Percentiles rank a stretch among this genome's conserved stretches.
phyloP scores from a whole-genome alignment of 2,797 vertebrate genomes.

The Megaceryle alcyon region DNA sequence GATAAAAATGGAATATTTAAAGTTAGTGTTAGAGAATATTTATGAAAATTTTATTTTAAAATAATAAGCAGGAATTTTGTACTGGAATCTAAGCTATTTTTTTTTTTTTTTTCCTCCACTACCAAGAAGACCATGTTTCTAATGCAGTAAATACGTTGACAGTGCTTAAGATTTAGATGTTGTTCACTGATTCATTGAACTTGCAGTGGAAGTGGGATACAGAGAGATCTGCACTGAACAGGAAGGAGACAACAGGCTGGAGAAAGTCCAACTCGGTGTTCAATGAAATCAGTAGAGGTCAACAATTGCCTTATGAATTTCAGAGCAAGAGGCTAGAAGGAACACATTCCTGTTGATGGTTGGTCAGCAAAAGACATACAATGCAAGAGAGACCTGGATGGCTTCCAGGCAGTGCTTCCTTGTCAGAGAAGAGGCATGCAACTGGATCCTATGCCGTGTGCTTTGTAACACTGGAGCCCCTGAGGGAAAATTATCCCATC shows the following conservation, averaged over 20 bases:
- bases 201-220: neutral
- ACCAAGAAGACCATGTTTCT: neutral
- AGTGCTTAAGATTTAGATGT: neutral
- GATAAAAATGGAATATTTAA: neutral
- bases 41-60: neutral
- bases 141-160: neutral
- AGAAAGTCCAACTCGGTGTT: neutral
- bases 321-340: neutral
- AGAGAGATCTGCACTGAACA: neutral
- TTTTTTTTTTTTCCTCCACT: neutral
- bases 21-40: neutral
- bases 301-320: neutral
- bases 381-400: neutral
- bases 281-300: neutral
- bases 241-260: neutral
- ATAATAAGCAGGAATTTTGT: neutral
- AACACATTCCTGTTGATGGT: neutral
- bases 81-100: neutral
- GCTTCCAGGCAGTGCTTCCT: neutral
- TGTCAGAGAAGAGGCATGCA: neutral
- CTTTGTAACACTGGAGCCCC: neutral
- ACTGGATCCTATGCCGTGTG: rapidly evolving
- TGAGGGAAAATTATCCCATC: neutral
- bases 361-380: neutral
- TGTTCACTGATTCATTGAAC: neutral